phyloP scores from a whole-genome alignment of 2,113 vertebrate genomes.

The Microtus richardsoni region DNA sequence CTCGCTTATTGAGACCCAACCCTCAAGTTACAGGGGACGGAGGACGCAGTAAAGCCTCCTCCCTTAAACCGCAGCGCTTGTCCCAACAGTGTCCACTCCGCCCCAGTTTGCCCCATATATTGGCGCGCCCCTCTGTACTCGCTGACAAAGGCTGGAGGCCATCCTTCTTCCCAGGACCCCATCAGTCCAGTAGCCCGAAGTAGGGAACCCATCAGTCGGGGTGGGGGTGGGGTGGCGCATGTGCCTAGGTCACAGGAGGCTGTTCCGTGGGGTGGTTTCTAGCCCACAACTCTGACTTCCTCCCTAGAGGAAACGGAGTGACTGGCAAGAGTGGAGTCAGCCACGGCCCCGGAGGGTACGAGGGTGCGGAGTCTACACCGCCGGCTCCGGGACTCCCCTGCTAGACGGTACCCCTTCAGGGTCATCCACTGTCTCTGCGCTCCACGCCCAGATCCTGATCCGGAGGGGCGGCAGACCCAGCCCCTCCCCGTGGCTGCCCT shows the following conservation, averaged over 20 bases:
- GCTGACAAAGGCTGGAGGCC: neutral
- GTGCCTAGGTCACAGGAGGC: neutral
- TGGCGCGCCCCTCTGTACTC: neutral
- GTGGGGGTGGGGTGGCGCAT: accelerated
- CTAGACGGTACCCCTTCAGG: neutral
- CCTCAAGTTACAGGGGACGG: neutral
- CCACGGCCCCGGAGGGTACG: neutral
- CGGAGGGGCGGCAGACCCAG: neutral
- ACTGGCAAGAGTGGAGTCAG: neutral
- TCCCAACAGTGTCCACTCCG: too few relatives aligned
- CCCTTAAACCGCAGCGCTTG: neutral
- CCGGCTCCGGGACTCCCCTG: neutral
- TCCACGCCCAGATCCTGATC: neutral
- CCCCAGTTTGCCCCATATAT: neutral
- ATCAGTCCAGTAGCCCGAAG: neutral
- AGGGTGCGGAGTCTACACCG: neutral
- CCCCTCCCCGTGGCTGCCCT: neutral
- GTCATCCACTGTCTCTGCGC: neutral
- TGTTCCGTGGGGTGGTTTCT: neutral
- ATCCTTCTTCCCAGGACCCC: neutral
- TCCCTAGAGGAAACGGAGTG: neutral
- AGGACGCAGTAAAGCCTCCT: too few relatives aligned
- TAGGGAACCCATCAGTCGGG: neutral
- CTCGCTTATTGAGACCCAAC: neutral
- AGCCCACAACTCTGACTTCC: neutral